Evolutionary conservation across 53 echinoderm and acorn worm species (phyloP).

Genomic region (Stichopus horrens): DNA sequence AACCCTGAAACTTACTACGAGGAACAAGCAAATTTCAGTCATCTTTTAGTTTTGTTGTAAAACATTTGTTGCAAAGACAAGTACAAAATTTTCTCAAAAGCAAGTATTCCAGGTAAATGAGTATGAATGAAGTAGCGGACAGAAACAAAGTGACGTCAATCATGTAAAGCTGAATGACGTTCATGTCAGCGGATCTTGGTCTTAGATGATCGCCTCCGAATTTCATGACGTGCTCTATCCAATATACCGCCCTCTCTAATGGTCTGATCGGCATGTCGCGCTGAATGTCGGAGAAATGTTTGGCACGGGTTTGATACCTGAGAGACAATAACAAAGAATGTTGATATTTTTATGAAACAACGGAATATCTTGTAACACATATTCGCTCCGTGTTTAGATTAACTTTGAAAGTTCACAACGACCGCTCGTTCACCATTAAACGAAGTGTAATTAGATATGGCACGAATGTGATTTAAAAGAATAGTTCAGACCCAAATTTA

Average conservation of each 20-base stretch:
- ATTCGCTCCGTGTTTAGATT: no score
- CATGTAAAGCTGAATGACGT: constrained; percentile 64
- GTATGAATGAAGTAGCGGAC: constrained; percentile 1
- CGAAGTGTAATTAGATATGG: no score
- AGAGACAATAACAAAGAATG: not conserved
- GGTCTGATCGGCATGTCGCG: constrained; percentile 56
- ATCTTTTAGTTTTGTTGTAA: constrained; percentile 36
- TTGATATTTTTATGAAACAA: no score
- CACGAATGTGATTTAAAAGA: no score
- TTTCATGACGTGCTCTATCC: constrained; percentile 81
- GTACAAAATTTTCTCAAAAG: constrained; percentile 49
- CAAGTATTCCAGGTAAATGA: constrained; percentile 25
- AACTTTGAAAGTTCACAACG: no score
- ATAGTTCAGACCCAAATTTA: no score
- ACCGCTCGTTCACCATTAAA: no score
- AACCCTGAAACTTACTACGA: no score
- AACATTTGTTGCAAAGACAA: constrained; percentile 33
- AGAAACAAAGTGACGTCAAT: constrained; percentile 64
- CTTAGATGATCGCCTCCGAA: constrained; percentile 74
- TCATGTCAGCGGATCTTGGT: constrained; percentile 60
- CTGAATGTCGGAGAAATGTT: constrained; percentile 48
- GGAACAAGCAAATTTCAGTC: constrained; percentile 25
- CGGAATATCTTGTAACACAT: no score
- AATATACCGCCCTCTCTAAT: constrained; percentile 69
- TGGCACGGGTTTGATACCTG: not conserved